phyloP scores from a whole-genome alignment of 2,113 vertebrate species.

The Seriola dumerili region DNA sequence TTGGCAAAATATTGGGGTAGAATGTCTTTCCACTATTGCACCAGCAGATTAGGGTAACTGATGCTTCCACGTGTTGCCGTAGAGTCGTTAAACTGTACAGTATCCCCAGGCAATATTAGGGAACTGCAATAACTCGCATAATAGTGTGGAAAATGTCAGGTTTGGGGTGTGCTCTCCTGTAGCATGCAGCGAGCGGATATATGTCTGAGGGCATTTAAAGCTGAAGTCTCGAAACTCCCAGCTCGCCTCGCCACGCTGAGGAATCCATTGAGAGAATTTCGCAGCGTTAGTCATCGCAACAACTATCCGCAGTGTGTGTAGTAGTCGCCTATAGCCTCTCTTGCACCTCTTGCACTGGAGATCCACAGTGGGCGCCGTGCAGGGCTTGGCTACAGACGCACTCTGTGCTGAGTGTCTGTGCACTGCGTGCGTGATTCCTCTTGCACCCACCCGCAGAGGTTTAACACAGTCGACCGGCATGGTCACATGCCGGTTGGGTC shows the following conservation, averaged over 20 bases:
- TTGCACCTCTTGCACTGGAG: conserved; percentile 62
- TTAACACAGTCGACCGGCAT: conserved; percentile 58
- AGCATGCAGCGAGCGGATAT: conserved; percentile 2
- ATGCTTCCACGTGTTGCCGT: conserved; percentile 66
- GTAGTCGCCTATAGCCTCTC: conserved; percentile 68
- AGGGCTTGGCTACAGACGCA: conserved; percentile 64
- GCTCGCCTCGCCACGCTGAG: conserved; percentile 53
- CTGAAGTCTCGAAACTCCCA: conserved; percentile 40
- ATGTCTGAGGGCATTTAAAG: conserved; percentile 48
- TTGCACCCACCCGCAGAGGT: conserved; percentile 39
- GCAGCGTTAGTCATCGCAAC: conserved; percentile 85
- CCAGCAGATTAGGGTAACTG: conserved; percentile 30
- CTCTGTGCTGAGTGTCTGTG: conserved; percentile 50
- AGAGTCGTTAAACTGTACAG: conserved; percentile 18
- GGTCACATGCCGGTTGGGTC: conserved; percentile 66
- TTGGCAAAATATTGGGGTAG: conserved; percentile 7
- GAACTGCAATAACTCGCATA: conserved; percentile 53
- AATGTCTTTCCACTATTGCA: not conserved
- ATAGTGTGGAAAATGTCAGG: conserved; percentile 11
- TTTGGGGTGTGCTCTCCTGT: conserved; percentile 40
- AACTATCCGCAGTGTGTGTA: conserved; percentile 79
- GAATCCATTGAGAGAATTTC: conserved; percentile 79
- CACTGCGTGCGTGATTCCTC: conserved; percentile 47
- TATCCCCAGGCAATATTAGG: conserved; percentile 23
- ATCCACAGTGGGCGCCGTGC: conserved; percentile 59